Conservation (phyloP, 2,797 vertebrate species). For the Agapornis canus region DNA sequence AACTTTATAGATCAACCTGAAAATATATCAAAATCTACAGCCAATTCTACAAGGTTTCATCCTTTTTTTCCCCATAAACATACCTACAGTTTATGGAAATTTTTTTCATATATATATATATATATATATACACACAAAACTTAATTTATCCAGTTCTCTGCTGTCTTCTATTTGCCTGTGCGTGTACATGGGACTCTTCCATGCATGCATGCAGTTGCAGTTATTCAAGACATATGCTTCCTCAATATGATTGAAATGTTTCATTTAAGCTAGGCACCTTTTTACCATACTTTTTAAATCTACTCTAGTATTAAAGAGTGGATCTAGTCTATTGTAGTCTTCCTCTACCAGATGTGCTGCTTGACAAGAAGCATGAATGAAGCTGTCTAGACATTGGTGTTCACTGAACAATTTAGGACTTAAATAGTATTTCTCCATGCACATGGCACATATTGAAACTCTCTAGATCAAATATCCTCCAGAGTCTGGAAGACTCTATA, state of each 20-base stretch:
- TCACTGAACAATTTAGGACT: background rate
- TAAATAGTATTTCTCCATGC: background rate
- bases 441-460: background rate
- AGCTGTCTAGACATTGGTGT: background rate
- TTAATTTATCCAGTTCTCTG: background rate
- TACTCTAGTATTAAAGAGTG: background rate
- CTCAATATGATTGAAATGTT: background rate
- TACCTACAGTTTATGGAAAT: background rate
- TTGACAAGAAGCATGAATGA: background rate
- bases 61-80: background rate
- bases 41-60: background rate
- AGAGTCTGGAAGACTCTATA: background rate
- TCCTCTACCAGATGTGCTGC: background rate
- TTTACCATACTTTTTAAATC: background rate
- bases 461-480: background rate
- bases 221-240: background rate
- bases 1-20: background rate
- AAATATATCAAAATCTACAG: background rate
- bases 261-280: background rate
- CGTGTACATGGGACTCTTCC: background rate
- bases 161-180: background rate
- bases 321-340: background rate
- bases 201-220: background rate
- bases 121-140: background rate
- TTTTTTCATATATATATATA: background rate